Evolutionary conservation across 1,140 invertebrate genomes (phyloP).

Genomic region (Phymorhynchus buccinoides): DNA sequence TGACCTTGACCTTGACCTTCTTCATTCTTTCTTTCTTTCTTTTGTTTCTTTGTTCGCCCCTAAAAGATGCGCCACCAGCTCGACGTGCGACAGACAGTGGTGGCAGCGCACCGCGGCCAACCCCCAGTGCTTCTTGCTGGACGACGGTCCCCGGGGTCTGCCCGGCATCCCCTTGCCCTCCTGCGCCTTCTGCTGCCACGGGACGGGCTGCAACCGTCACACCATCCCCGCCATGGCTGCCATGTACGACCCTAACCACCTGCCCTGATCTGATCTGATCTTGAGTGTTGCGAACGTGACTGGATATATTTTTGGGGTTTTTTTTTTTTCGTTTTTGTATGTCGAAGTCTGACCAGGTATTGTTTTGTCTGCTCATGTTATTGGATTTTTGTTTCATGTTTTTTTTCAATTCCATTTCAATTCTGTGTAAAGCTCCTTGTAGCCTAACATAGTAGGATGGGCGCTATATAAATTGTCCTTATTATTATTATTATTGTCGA

Average conservation of each 20-base stretch:
- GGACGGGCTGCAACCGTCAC: constrained; percentile 26
- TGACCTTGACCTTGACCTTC: too few relatives aligned
- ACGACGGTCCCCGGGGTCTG: not conserved
- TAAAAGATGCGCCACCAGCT: not conserved
- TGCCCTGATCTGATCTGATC: not conserved
- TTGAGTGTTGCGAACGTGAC: too few relatives aligned
- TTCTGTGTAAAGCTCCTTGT: too few relatives aligned
- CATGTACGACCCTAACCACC: constrained; percentile 14
- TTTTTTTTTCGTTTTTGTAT: not conserved
- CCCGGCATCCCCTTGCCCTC: not conserved
- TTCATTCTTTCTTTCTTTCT: too few relatives aligned
- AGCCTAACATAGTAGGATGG: too few relatives aligned
- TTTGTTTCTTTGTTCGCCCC: not conserved
- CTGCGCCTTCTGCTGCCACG: constrained; percentile 20
- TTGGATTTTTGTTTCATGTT: too few relatives aligned
- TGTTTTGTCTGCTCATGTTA: too few relatives aligned
- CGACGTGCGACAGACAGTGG: constrained; percentile 1
- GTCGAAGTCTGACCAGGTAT: not conserved
- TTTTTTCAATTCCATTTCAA: too few relatives aligned
- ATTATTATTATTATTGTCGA: too few relatives aligned
- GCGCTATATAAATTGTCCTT: too few relatives aligned
- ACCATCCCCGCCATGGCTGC: not conserved
- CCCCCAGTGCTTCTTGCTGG: not conserved
- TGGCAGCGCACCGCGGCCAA: constrained; percentile 2
- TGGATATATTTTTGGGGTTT: not conserved